Base-by-base conservation (phyloP, 2,113 vertebrate genomes). In the Peromyscus leucopus region DNA sequence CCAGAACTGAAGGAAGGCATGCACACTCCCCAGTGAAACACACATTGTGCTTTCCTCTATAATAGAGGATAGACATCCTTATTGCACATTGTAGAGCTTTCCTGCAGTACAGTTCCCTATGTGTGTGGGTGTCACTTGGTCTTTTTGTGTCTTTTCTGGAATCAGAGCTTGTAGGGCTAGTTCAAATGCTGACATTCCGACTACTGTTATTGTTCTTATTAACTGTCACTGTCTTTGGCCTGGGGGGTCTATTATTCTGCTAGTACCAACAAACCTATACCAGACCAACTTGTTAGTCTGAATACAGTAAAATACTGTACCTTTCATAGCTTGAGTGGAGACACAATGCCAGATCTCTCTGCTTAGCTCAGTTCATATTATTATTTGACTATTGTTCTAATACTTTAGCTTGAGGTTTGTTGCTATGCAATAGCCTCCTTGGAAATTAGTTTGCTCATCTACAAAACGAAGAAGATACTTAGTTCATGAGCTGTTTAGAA, bases 41-140 rank as follows among this genome's bases (percentile, higher is more conserved):
- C 3, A 69, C 13, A 33, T 5, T 19, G 13, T 22, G 17, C 1
- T 36, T 36, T 2, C 3, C 24, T 42, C 16, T 6, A 3, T 9
- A 59, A n/a, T 19, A 91, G 55, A 95, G 51, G 8, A 9, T 2
- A 67, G 63, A 3, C 39, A 1, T 72, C 17, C 59, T 36, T 15
- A 4, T 2, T 28, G 21, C 26, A 28, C 0, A 0, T 48, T 42
- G 12, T 28, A 21, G 61, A 71, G 15, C 26, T 39, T 13, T 87
- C 31, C 31, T 39, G 7, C 31, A n/a, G 17, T 63, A 69, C 0
- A 51, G 9, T 15, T 15, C 6, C 4, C 24, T 65, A 22, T 5
- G 8, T 76, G 36, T 42, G 42, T 17, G 36, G 24, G 24, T 67
- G 2, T 46, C 19, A 31, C 46, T 65, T 61, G 12, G 0, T 4